Base-by-base conservation (phyloP, 2,888 invertebrate species). In the Melinaea marsaeus region DNA sequence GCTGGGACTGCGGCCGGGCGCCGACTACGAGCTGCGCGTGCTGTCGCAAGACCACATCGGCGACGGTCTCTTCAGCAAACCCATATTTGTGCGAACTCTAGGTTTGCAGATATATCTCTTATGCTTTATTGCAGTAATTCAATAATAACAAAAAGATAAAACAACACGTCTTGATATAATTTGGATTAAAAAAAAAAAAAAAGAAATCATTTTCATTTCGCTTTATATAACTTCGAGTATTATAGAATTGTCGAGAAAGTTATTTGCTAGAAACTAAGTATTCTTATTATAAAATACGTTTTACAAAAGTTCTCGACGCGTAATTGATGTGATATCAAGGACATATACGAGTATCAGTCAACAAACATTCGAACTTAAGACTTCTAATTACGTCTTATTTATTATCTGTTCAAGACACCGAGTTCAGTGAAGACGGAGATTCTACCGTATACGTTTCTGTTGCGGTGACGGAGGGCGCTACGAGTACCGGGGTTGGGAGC, bases 21-120 rank as follows among this genome's bases (percentile, higher is more conserved):
- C 94, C 33, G 94, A 95, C 78, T 98, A 98, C 85, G 97, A 98
- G 86, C 94, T 98, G 79, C 96, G 97, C 93, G 95, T 98, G 57
- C 92, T 97, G 58, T 95, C 97, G 72, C 95, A 96, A 81, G 97
- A 98, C 84, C 83, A 81, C 66, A 93, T 95, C 75, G 97, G 97
- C 6, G 97, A 97, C 75, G 97, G 98, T 34, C 94, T 97, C 88
- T 97, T 97, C 80, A 98, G 98, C 85, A 96, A 96, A 82, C 93
- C 95, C 11, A 91, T 97, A 42, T 92, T 93, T 73, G 93, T 95
- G 62, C 92, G 92, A 77, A 97, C 97, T 0, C 93, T 93, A n/a
- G 85, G 87, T 84, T 69, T 57, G 47, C 13, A 35, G 34, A 9
- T 32, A 13, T 33, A 9, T 2, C 47, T 54, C 55, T 6, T 22